Evolutionary conservation across 1,140 invertebrate species (phyloP).

Genomic region (Drosophila biarmipes): DNA sequence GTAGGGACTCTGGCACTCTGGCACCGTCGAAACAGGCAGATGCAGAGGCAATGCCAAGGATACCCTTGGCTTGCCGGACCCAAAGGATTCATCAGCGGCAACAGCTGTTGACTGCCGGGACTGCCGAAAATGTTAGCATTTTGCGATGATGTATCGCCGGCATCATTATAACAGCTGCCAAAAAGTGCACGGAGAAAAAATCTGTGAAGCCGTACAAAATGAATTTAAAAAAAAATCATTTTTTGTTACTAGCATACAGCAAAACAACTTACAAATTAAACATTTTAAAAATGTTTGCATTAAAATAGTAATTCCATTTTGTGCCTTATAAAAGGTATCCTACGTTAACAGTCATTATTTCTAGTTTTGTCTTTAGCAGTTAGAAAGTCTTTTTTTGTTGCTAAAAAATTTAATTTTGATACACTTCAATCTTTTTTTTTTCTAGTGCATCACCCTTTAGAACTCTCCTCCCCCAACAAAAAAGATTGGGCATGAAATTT

Average conservation of each 20-base stretch:
- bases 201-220: too few species aligned
- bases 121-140: constrained; percentile 81
- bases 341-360: too few species aligned
- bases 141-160: constrained; percentile 81
- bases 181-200: constrained; percentile 18
- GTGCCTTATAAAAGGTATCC: too few species aligned
- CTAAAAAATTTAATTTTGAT: not conserved
- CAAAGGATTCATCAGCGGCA: constrained; percentile 82
- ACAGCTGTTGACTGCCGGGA: constrained; percentile 72
- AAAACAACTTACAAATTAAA: too few species aligned
- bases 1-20: constrained; percentile 1
- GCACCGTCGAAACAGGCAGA: not conserved
- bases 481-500: constrained; percentile 47
- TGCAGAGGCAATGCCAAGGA: constrained; percentile 34
- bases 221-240: too few species aligned
- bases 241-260: too few species aligned
- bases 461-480: not conserved
- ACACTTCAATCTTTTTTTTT: too few species aligned
- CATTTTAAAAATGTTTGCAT: too few species aligned
- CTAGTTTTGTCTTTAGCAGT: too few species aligned
- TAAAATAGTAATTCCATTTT: too few species aligned
- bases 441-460: constrained; percentile 13
- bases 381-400: too few species aligned
- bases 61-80: constrained; percentile 59
- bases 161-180: constrained; percentile 81